phyloP scores from a whole-genome alignment of 2,888 invertebrate species.

The Spodoptera picta region DNA sequence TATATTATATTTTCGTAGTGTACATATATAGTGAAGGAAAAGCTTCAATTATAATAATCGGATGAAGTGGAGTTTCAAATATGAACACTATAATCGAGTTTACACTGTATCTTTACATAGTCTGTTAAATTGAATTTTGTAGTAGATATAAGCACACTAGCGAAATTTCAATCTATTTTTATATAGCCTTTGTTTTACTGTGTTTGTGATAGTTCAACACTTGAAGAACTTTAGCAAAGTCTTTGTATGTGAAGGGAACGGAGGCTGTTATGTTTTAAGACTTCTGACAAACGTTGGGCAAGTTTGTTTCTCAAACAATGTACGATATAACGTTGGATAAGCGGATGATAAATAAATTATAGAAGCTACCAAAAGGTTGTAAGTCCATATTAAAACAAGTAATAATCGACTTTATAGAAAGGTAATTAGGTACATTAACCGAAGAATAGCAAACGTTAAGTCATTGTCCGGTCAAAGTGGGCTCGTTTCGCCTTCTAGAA shows the following conservation, averaged over 20 bases:
- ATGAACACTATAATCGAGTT: conserved; percentile 23
- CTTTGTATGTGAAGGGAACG: too few relatives aligned
- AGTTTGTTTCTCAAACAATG: too few relatives aligned
- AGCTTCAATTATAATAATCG: conserved; percentile 30
- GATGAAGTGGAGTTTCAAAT: conserved; percentile 24
- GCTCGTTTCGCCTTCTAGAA: conserved; percentile 23
- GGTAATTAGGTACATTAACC: conserved; percentile 32
- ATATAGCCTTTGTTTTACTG: too few relatives aligned
- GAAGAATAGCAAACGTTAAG: conserved; percentile 30
- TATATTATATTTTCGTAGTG: conserved; percentile 4
- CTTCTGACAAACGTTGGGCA: too few relatives aligned
- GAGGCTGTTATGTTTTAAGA: too few relatives aligned
- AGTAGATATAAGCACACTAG: neutral
- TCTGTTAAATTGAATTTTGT: conserved; percentile 15
- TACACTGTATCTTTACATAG: conserved; percentile 17
- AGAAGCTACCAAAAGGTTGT: neutral
- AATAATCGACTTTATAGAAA: conserved; percentile 14
- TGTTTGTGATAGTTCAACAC: too few relatives aligned
- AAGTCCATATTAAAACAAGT: conserved; percentile 2
- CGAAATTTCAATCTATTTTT: neutral
- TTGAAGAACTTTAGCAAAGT: too few relatives aligned
- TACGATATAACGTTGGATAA: too few relatives aligned
- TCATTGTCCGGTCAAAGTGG: conserved; percentile 23
- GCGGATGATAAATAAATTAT: neutral
- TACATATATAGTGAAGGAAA: conserved; percentile 18